These are phyloP conservation scores for Pseudorectes ferrugineus DNA, from an alignment of 2,113 vertebrate genomes.

Conservation along the genomic window DNA sequence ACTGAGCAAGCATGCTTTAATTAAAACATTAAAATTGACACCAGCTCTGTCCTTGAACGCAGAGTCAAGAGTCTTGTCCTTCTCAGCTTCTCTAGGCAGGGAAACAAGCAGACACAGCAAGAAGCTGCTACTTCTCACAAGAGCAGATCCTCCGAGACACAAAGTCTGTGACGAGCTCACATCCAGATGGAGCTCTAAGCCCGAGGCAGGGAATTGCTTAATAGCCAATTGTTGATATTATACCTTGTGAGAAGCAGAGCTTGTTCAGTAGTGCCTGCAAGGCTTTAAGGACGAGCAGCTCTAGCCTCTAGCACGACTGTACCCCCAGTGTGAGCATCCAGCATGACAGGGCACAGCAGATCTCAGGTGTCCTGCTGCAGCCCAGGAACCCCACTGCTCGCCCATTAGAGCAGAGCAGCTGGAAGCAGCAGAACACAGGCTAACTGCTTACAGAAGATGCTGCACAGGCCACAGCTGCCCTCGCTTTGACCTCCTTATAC, in stretches of 20 bases:
- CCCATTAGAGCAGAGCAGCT: not conserved
- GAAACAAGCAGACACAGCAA: not conserved
- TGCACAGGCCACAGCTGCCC: not conserved
- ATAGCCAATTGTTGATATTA: fast-evolving
- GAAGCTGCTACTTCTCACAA: not conserved
- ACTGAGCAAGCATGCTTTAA: not conserved
- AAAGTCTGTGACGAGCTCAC: not conserved
- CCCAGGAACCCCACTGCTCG: not conserved
- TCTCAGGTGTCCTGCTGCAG: not conserved
- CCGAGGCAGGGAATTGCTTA: not conserved
- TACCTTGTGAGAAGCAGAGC: not conserved
- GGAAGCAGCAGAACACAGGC: not conserved
- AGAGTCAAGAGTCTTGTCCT: not conserved
- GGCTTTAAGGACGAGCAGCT: not conserved
- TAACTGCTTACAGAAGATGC: not conserved
- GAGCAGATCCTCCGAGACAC: not conserved
- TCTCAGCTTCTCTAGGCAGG: not conserved
- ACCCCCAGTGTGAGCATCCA: fast-evolving
- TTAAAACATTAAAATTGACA: not conserved
- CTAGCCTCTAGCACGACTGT: not conserved
- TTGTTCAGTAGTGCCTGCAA: not conserved
- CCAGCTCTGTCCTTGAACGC: not conserved
- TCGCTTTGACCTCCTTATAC: not conserved
- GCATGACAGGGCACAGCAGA: fast-evolving
- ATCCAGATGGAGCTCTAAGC: not conserved